Base-by-base conservation (phyloP, 2,113 vertebrate genomes). In the Phodopus roborovskii region DNA sequence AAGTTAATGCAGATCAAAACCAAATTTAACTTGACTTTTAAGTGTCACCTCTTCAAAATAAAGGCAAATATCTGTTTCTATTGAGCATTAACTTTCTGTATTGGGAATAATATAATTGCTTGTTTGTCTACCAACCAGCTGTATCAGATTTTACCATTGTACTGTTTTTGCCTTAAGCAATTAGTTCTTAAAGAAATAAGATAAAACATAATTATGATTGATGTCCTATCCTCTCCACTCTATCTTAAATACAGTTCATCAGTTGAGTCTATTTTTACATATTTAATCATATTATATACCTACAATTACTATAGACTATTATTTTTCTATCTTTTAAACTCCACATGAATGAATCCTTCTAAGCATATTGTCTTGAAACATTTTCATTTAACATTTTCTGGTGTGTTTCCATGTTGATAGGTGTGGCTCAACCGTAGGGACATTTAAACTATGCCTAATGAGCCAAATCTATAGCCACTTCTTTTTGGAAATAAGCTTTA, bases 231-330 rank as follows among this genome's bases (percentile, higher is more conserved):
- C 56, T 90, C 11, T 88, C 26, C 78, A 89, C 16, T 95, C 17
- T 92, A 26, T 95, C 66, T 83, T 93, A 92, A 96, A 91, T 85
- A 95, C 68, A 96, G 53, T 93, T 88, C 70, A 73, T 78, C 24
- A 82, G 5, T 92, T 92, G 12, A 81, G 36, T 42, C 75, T 79
- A 7, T 88, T 95, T 84, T 88, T 75, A 71, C 64, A 62, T 6
- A 88, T 71, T 90, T 94, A 58, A 33, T 92, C 33, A 84, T 48
- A 83, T 64, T 24, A 79, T 26, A 58, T 64, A 36, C 5, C 3
- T 56, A 53, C 56, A 58, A 78, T 81, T 87, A 66, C 68, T 92
- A 42, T 71, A 68, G 78, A 75, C 42, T 48, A 93, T 53, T 84
- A 30, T 66, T 85, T 94, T 90, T 30, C 81, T 39, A 39, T 75